Evolutionary conservation across 2,797 vertebrate genomes (phyloP).

Genomic region (Peromyscus nudipes): DNA sequence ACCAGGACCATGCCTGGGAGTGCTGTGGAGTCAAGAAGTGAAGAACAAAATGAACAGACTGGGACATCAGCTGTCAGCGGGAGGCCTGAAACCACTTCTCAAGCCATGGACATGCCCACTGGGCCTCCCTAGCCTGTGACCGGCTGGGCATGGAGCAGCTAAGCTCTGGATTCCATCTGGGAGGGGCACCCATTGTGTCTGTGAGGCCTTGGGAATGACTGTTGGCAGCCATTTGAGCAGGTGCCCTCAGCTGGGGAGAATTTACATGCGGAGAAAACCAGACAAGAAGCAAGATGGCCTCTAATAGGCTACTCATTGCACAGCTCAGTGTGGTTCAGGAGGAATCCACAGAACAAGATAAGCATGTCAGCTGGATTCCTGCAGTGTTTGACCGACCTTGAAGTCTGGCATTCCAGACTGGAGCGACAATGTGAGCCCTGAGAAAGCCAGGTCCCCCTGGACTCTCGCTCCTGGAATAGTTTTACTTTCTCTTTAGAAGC

Average conservation of each 20-base stretch:
- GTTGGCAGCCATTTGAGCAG: not conserved
- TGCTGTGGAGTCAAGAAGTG: not conserved
- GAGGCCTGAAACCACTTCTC: not conserved
- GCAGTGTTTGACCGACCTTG: constrained; percentile 56
- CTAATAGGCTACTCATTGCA: not conserved
- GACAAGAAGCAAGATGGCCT: not conserved
- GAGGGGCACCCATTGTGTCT: not conserved
- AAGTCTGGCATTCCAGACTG: not conserved
- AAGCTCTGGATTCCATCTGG: not conserved
- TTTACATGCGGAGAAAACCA: not conserved
- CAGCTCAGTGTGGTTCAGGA: not conserved
- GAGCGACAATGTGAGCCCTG: not conserved
- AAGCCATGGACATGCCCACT: not conserved
- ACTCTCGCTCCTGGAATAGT: not conserved
- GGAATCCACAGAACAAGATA: not conserved
- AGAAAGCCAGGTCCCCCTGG: not conserved
- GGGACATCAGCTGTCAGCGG: not conserved
- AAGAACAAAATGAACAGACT: not conserved
- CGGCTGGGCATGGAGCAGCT: not conserved
- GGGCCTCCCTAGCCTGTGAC: not conserved
- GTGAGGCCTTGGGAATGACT: not conserved
- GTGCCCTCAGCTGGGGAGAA: not conserved
- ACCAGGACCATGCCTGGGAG: not conserved
- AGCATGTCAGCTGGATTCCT: not conserved
- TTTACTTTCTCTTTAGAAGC: constrained; percentile 50